These are phyloP conservation scores for Manis javanica DNA, from an alignment of 2,797 vertebrate species.

Conservation along the genomic window DNA sequence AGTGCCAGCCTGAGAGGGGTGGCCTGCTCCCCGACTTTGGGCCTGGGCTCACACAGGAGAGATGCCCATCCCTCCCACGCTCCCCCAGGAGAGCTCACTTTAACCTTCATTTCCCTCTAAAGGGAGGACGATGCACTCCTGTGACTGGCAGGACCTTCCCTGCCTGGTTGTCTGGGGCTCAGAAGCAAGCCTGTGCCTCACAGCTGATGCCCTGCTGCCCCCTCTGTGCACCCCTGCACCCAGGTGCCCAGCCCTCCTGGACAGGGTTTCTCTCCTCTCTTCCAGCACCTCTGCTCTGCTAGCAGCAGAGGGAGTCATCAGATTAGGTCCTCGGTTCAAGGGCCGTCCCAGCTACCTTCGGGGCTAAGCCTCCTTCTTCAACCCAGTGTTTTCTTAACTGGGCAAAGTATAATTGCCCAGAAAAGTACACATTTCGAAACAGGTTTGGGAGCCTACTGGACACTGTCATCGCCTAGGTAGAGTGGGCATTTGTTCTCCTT, in stretches of 20 bases:
- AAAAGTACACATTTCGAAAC: neutral
- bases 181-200: neutral
- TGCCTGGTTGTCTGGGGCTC: neutral
- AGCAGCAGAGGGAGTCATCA: neutral
- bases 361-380: neutral
- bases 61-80: neutral
- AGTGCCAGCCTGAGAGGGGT: neutral
- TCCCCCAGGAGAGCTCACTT: neutral
- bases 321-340: neutral
- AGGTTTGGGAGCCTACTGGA: neutral
- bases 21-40: accelerated
- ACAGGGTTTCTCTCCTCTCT: neutral
- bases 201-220: too few relatives aligned
- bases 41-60: neutral
- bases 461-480: neutral
- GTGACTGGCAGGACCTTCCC: neutral
- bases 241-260: neutral
- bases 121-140: accelerated
- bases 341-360: neutral
- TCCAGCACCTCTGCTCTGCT: neutral
- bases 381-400: neutral
- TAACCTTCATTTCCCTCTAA: neutral
- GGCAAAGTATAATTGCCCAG: neutral
- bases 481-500: neutral
- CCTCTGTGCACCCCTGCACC: accelerated